phyloP scores from a whole-genome alignment of 2,113 vertebrate genomes.

The Indicator indicator region DNA sequence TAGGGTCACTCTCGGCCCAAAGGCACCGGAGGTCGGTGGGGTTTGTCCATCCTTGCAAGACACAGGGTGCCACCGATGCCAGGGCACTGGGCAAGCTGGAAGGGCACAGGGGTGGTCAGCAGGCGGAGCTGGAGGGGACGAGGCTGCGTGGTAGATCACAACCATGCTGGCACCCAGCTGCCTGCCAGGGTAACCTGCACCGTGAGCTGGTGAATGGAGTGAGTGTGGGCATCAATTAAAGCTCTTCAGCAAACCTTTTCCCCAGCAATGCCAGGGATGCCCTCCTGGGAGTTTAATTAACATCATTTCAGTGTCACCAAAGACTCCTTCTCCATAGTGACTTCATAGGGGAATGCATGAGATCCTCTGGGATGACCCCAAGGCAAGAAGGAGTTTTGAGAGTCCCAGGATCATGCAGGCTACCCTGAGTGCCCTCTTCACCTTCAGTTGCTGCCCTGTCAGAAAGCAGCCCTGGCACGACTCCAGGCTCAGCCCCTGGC shows the following conservation, averaged over 20 bases:
- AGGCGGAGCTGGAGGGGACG: neutral
- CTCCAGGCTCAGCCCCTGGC: too few species aligned
- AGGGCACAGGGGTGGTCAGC: rapidly evolving
- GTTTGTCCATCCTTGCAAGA: neutral
- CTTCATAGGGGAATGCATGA: too few species aligned
- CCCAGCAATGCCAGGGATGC: rapidly evolving
- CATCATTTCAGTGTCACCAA: too few species aligned
- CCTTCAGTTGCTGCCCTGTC: too few species aligned
- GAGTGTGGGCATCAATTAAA: neutral
- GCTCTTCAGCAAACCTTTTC: neutral
- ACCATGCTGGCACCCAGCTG: too few species aligned
- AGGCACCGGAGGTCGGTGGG: rapidly evolving
- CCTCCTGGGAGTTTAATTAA: too few species aligned
- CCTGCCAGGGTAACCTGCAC: neutral
- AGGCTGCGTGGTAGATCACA: neutral
- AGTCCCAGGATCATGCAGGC: too few species aligned
- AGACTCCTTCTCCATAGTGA: too few species aligned
- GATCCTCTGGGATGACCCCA: too few species aligned
- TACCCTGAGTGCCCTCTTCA: too few species aligned
- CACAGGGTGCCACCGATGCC: rapidly evolving
- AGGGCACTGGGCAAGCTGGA: neutral
- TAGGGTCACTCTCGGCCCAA: rapidly evolving
- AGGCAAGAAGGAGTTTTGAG: too few species aligned
- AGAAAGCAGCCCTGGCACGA: too few species aligned
- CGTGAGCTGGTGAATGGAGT: rapidly evolving